A percentile compares a stretch with the other conserved stretches of the same genome.
phyloP scores from a whole-genome alignment of 2,888 invertebrate genomes.

The Cyclophora punctaria region DNA sequence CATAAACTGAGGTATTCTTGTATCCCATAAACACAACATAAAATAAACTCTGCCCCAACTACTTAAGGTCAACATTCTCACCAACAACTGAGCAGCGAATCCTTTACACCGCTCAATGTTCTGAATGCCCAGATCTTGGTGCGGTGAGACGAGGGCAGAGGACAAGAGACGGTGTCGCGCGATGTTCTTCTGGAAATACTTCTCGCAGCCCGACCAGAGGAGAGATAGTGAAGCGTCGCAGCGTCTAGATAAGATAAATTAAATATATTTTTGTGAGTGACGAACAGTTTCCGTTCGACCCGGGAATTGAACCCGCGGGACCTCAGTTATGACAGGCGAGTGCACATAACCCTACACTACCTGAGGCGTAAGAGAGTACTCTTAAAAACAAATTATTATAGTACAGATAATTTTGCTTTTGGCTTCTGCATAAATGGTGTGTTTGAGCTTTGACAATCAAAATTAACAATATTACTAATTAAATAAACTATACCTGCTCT shows the following conservation, averaged over 20 bases:
- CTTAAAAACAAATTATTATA: too few relatives aligned
- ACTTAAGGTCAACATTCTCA: constrained; percentile 32
- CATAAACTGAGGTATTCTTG: too few relatives aligned
- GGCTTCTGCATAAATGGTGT: too few relatives aligned
- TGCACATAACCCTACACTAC: too few relatives aligned
- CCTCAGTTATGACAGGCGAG: too few relatives aligned
- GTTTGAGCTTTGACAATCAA: too few relatives aligned
- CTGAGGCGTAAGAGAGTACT: too few relatives aligned
- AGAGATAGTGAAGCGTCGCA: constrained; percentile 69
- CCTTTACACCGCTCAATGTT: constrained; percentile 92
- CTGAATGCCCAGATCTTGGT: constrained; percentile 85
- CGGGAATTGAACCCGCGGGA: too few relatives aligned
- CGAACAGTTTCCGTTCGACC: too few relatives aligned
- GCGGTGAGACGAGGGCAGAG: constrained; percentile 77
- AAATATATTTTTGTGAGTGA: neutral
- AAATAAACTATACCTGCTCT: constrained; percentile 48
- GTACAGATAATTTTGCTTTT: too few relatives aligned
- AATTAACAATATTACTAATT: neutral
- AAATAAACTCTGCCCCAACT: too few relatives aligned
- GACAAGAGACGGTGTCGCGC: constrained; percentile 80
- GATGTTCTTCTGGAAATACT: constrained; percentile 83
- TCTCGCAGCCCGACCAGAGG: constrained; percentile 83
- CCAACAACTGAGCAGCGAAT: constrained; percentile 85
- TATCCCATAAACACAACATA: too few relatives aligned
- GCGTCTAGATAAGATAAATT: constrained; percentile 35